Base-by-base conservation (phyloP, 2,797 vertebrate genomes). In the Poeciliopsis infans region DNA sequence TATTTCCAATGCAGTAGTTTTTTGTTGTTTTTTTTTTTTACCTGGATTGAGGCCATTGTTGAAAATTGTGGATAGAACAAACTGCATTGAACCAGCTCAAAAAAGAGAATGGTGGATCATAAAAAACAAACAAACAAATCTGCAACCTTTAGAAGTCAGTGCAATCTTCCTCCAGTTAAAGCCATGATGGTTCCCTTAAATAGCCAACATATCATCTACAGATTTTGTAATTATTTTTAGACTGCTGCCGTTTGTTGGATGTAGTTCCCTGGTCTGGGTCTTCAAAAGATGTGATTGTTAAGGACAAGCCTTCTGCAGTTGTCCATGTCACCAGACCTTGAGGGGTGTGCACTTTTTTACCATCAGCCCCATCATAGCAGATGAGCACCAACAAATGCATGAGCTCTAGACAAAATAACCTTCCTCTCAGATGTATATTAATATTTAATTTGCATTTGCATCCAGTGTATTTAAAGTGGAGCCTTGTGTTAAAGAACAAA, bases 261-360 rank as follows among this genome's bases (percentile, higher is more conserved):
- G 89, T 82, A 84, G 57, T 83, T 89, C 86, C 87, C 86, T 71
- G 85, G 85, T 70, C 74, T 5, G 51, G 84, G 83, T 72, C 87
- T 76, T 53, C 43, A 83, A 89, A 82, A 91, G 93, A 95, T 45
- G 85, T 93, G 88, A 95, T 95, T 82, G 84, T 86, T 88, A 77
- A 90, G 92, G 94, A 95, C 92, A 93, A 87, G 76, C 92, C 90
- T 93, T 94, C 94, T 93, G 92, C 91, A 92, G 92, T 90, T 53
- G 90, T 94, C 92, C 93, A 83, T 91, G 93, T 95, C 93, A 94
- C 76, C 7, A 77, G 74, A 79, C 81, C 88, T 89, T 83, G 88
- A 86, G 89, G 86, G 88, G 83, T 81, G 81, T 82, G 88, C 90
- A 86, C 89, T 85, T 88, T 87, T 93, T 89, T 83, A 87, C 80